A percentile compares a stretch with the other conserved stretches of the same genome.
phyloP scores from a whole-genome alignment of 2,888 invertebrate species.

The Perizoma affinitatum region DNA sequence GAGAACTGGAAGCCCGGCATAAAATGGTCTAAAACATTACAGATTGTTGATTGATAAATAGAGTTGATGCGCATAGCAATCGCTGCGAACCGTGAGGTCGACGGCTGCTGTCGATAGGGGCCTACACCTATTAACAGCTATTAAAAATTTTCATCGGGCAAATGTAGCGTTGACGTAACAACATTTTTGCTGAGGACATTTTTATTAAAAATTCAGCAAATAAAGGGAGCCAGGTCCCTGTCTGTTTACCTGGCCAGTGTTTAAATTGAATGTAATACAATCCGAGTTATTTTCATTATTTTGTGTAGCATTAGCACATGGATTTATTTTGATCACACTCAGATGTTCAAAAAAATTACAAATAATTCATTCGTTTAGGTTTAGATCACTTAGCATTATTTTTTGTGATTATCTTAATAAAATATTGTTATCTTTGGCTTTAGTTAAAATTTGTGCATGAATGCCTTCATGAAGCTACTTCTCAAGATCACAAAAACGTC shows the following conservation, averaged over 20 bases:
- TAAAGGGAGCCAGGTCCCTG: constrained; percentile 71
- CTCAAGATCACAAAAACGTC: no score
- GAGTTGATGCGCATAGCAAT: not conserved
- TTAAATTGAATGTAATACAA: constrained; percentile 79
- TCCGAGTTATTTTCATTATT: constrained; percentile 78
- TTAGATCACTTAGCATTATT: no score
- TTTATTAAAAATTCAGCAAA: constrained; percentile 81
- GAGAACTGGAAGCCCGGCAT: constrained; percentile 1
- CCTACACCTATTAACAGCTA: no score
- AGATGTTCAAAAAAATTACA: no score
- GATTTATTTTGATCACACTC: constrained; percentile 21
- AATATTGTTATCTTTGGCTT: no score
- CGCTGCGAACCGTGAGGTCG: no score
- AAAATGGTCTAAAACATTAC: not conserved
- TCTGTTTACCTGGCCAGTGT: constrained; percentile 70
- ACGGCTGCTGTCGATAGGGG: no score
- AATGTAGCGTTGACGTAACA: constrained; percentile 41
- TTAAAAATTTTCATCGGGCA: constrained; percentile 22
- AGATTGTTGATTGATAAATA: not conserved
- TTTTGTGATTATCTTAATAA: no score
- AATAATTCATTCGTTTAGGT: no score
- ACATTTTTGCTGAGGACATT: constrained; percentile 58
- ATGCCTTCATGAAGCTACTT: no score
- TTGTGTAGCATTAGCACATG: constrained; percentile 57
- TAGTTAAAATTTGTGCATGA: no score